Evolutionary conservation across 2,888 invertebrate species (phyloP), one percentile per base, ranked within the genome.

Genomic region (Acronicta alni): DNA sequence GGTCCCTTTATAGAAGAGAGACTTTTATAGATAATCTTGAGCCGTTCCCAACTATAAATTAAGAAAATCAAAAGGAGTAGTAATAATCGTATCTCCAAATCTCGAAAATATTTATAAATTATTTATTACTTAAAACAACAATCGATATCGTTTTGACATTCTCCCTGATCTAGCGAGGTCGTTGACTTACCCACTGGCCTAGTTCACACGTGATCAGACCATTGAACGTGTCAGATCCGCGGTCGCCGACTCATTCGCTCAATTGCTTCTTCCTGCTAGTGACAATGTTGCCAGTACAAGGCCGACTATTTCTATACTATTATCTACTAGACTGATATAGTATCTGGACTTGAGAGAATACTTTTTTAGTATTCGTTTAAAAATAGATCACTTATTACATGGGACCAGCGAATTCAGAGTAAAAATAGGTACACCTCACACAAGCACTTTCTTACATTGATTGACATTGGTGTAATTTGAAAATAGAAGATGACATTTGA

Each of bases 181-280:
- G 72, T 81, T 87, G 87, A 86, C 88, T 79, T 84, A 84, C 72
- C 85, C 77, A 87, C 68, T 92, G 88, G 81, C 91, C 91, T 69
- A 90, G 87, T 93, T 93, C 93, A 83, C 93, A 93, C 87, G 85
- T 88, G 87, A 84, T 86, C 85, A 80, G 87, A 81, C 78, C 86
- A 86, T 84, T 85, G 84, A 86, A 84, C 86, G 85, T 83, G 86
- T 79, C 67, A 83, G 87, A 86, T 85, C 85, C 74, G 83, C 85
- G 86, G 79, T 74, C 80, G 83, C 83, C 66, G 70, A 75, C 81
- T 87, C 87, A 88, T 89, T 88, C 85, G 80, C 77, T 86, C 90
- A 91, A 92, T 93, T 90, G 85, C 70, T 78, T 75, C 86, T 90
- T 93, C 92, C 92, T 89, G 91, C 75, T 73, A 62, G 75, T 82